phyloP scores from a whole-genome alignment of 2,888 invertebrate genomes.

The Trachelus troglodyta region DNA sequence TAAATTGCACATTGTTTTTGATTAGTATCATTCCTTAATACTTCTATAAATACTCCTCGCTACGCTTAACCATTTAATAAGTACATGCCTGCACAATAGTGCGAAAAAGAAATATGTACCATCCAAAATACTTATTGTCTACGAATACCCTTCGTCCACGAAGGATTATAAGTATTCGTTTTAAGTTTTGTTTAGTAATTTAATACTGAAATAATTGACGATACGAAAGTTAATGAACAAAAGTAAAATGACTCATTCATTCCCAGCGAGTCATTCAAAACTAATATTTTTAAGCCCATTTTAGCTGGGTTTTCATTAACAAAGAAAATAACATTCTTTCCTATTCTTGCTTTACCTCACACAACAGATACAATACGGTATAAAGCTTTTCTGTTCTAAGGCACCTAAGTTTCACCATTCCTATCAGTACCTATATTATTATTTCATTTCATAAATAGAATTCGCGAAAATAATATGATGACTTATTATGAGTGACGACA shows the following conservation, averaged over 20 bases:
- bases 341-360: background rate
- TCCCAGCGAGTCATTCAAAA: background rate
- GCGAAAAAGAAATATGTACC: conserved; percentile 5
- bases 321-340: background rate
- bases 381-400: background rate
- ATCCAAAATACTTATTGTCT: background rate
- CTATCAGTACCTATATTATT: background rate
- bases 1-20: conserved; percentile 32
- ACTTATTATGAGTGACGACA: conserved; percentile 12
- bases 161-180: conserved; percentile 5
- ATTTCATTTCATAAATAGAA: conserved; percentile 8
- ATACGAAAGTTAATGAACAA: conserved; percentile 17
- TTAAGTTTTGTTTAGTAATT: conserved; percentile 21
- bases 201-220: conserved; percentile 32
- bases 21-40: conserved; percentile 25
- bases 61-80: conserved; percentile 6
- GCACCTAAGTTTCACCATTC: background rate
- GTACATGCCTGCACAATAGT: conserved; percentile 10
- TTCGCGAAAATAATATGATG: conserved; percentile 6
- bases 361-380: background rate
- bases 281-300: background rate
- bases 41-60: conserved; percentile 10
- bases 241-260: background rate
- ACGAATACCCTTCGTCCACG: conserved; percentile 22
- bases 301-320: background rate